Percentiles rank a stretch among this genome's conserved stretches.
These are phyloP conservation scores for Dermochelys coriacea DNA, from an alignment of 2,797 vertebrate species.

Conservation along the genomic window DNA sequence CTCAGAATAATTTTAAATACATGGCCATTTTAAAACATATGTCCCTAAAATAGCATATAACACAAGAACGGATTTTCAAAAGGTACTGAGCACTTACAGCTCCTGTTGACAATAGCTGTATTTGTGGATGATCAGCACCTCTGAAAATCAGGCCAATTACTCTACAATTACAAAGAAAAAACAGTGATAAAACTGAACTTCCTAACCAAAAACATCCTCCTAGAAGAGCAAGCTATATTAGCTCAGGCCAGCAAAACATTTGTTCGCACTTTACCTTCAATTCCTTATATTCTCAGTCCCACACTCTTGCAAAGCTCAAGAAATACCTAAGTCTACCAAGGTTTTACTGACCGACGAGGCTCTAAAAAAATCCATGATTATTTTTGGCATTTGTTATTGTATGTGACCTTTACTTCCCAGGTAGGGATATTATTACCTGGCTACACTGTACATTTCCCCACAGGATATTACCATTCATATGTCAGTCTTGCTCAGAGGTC, in stretches of 20 bases:
- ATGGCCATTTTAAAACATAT: background rate
- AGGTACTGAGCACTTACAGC: background rate
- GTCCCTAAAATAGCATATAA: background rate
- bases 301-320: background rate
- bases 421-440: constrained; percentile 46
- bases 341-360: constrained; percentile 35
- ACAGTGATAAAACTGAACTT: background rate
- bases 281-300: background rate
- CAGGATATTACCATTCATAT: constrained; percentile 55
- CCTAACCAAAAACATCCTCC: background rate
- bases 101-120: background rate
- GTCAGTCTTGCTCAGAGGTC: constrained; percentile 33
- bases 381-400: constrained; percentile 58
- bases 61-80: background rate
- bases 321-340: background rate
- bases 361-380: constrained; percentile 13
- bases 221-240: background rate
- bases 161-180: background rate
- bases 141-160: background rate
- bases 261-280: background rate
- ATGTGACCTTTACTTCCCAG: constrained; percentile 67
- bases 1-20: background rate
- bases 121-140: background rate
- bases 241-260: background rate
- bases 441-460: constrained; percentile 31